These are phyloP conservation scores for Smutsia gigantea DNA, from an alignment of 2,797 vertebrate species.

Conservation along the genomic window DNA sequence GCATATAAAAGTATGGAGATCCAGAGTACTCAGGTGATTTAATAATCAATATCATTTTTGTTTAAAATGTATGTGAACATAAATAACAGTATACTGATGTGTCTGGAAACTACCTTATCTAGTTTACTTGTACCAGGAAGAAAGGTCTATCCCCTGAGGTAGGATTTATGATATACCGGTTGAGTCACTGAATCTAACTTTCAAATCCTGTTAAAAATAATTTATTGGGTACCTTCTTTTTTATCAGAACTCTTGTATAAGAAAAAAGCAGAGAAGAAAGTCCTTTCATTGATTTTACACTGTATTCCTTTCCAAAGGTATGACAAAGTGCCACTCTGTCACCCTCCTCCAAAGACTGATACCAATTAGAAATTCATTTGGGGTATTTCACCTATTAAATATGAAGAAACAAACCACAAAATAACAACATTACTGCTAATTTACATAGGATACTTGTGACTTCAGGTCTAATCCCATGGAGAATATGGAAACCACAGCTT, in stretches of 20 bases:
- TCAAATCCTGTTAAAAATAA: background rate
- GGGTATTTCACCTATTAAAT: background rate
- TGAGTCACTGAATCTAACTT: background rate
- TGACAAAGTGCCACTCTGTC: background rate
- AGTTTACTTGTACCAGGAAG: background rate
- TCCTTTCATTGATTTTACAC: background rate
- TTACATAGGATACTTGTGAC: background rate
- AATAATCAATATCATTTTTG: background rate
- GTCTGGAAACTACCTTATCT: background rate
- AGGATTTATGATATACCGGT: background rate
- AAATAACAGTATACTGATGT: background rate
- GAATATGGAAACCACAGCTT: background rate
- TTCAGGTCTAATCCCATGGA: background rate
- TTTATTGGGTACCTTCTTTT: background rate
- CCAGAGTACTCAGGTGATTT: background rate
- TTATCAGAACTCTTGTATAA: background rate
- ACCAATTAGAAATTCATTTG: background rate
- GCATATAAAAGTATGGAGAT: background rate
- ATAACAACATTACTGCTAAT: background rate
- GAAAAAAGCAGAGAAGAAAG: background rate
- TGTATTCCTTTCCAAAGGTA: background rate
- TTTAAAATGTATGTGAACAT: background rate
- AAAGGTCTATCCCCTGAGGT: background rate
- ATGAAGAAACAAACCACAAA: background rate
- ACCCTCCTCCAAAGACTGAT: background rate